Evolutionary conservation across 1,140 invertebrate genomes (phyloP).

Genomic region (Scaptomyza pallida): DNA sequence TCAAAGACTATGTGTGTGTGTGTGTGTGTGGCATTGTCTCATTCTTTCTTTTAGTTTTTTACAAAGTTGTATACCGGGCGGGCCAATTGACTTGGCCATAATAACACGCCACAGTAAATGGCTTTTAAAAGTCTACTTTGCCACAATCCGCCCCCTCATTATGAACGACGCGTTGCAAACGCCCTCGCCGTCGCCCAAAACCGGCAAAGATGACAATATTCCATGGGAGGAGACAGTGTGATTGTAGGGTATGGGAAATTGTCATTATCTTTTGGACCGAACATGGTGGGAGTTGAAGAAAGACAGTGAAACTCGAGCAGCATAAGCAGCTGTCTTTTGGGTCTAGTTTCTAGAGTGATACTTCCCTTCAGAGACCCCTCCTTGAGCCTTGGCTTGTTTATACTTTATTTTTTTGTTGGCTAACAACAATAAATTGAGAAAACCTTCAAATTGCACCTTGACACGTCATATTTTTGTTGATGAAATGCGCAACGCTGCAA

Average conservation of each 20-base stretch:
- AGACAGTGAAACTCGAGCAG: constrained; percentile 16
- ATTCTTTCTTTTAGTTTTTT: constrained; percentile 43
- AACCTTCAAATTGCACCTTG: constrained; percentile 72
- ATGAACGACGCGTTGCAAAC: constrained; percentile 74
- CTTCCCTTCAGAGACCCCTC: background rate
- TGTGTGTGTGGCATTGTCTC: constrained; percentile 6
- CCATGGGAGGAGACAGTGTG: background rate
- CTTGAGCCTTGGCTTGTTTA: constrained; percentile 15
- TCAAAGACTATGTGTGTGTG: background rate
- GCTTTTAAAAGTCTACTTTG: constrained; percentile 82
- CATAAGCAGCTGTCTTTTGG: constrained; percentile 59
- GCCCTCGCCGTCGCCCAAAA: constrained; percentile 44
- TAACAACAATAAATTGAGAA: constrained; percentile 32
- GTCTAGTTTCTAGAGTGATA: constrained; percentile 18
- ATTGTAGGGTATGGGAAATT: constrained; percentile 58
- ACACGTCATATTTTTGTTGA: constrained; percentile 68
- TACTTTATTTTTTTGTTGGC: constrained; percentile 33
- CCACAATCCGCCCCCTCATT: constrained; percentile 73
- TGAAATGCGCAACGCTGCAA: constrained; percentile 80
- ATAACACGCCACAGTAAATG: constrained; percentile 80
- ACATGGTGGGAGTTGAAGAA: constrained; percentile 20
- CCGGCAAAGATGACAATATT: constrained; percentile 62
- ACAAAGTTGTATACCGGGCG: constrained; percentile 52
- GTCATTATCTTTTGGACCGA: constrained; percentile 65
- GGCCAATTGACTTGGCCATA: constrained; percentile 77